These are phyloP conservation scores for Rhabditoides inermis DNA, from an alignment of 2,888 invertebrate genomes.

Conservation along the genomic window DNA sequence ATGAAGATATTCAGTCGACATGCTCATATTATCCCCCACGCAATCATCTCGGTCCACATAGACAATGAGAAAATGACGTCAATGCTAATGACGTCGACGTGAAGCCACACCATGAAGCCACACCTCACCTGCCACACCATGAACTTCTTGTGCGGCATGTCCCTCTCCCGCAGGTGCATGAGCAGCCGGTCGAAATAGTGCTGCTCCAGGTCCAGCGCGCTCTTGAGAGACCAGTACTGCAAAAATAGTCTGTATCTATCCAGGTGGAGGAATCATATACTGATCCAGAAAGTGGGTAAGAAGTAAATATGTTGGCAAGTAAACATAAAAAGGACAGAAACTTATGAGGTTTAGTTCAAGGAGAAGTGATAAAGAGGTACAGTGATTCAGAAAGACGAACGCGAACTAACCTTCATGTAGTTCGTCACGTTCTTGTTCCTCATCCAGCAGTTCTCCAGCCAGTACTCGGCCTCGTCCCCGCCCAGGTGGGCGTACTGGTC, in stretches of 20 bases:
- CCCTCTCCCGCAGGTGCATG: slow-evolving; percentile 4
- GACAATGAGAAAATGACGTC: too few relatives aligned
- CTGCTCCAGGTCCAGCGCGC: slow-evolving; percentile 6
- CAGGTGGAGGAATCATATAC: too few relatives aligned
- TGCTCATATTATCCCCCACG: too few relatives aligned
- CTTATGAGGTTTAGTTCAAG: not conserved
- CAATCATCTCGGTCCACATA: too few relatives aligned
- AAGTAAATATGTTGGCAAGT: not conserved
- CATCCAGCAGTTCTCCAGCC: slow-evolving; percentile 9
- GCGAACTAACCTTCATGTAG: slow-evolving; percentile 6
- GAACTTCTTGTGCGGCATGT: slow-evolving; percentile 11
- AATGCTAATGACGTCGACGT: too few relatives aligned
- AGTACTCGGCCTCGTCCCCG: slow-evolving; percentile 7
- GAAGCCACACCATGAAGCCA: too few relatives aligned
- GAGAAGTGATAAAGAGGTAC: not conserved
- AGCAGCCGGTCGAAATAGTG: slow-evolving; percentile 9
- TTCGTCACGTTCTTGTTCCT: slow-evolving; percentile 7
- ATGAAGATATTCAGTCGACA: too few relatives aligned
- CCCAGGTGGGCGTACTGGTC: too few relatives aligned
- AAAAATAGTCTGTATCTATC: too few relatives aligned
- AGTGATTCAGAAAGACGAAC: too few relatives aligned
- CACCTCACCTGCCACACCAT: slow-evolving; percentile 11
- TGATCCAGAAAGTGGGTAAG: not conserved
- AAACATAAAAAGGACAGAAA: not conserved
- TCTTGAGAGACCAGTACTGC: slow-evolving; percentile 9